phyloP scores from a whole-genome alignment of 2,888 invertebrate species.

The Hemaris fuciformis region DNA sequence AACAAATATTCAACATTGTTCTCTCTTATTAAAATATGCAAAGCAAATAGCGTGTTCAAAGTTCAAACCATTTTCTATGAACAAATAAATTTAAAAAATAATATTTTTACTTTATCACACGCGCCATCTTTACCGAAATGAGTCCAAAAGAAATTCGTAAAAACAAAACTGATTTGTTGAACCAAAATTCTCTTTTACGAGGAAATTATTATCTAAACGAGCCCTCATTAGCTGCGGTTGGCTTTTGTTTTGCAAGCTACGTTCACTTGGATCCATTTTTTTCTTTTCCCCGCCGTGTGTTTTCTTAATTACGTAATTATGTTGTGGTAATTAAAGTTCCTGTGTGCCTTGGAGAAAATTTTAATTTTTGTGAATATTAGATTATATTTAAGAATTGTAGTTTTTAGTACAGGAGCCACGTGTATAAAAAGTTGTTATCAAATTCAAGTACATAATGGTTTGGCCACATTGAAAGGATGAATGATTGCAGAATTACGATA shows the following conservation, averaged over 20 bases:
- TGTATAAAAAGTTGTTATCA: too few relatives aligned
- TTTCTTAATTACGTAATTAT: constrained; percentile 57
- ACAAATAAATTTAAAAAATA: neutral
- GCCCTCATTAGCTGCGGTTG: constrained; percentile 57
- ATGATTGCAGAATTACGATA: too few relatives aligned
- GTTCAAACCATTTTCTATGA: neutral
- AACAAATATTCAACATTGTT: too few relatives aligned
- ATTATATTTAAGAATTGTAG: too few relatives aligned
- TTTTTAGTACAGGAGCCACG: too few relatives aligned
- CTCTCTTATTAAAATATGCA: too few relatives aligned
- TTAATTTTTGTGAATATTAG: neutral
- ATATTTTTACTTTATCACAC: neutral
- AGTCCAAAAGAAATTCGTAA: neutral
- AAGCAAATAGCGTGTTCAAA: too few relatives aligned
- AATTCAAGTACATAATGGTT: too few relatives aligned
- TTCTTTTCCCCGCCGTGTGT: constrained; percentile 37
- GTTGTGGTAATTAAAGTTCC: constrained; percentile 58
- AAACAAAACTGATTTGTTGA: constrained; percentile 11
- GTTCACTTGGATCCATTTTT: constrained; percentile 40
- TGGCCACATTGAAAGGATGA: too few relatives aligned
- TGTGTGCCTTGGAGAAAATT: neutral
- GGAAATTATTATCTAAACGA: constrained; percentile 59
- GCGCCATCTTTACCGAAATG: neutral
- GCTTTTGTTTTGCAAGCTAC: constrained; percentile 51
- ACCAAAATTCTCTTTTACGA: constrained; percentile 44